Conservation (phyloP, 2,113 vertebrate species). For the Nothobranchius kuhntae region DNA sequence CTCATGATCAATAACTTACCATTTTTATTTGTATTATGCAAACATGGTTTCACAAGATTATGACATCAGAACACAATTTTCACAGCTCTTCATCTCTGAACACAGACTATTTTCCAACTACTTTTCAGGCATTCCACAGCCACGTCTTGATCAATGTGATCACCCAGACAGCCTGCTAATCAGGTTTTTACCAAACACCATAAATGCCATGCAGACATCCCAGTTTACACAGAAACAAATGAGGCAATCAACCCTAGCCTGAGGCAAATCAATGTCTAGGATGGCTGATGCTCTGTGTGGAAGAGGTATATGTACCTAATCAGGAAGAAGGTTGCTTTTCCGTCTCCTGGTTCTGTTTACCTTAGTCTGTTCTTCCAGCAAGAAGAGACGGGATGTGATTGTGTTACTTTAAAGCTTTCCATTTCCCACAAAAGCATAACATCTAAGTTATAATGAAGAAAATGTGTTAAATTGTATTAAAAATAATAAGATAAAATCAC, state of each 20-base stretch:
- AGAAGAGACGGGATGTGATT: not conserved
- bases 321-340: slow-evolving; percentile 21
- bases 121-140: slow-evolving; percentile 19
- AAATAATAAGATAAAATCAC: too few species aligned
- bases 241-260: slow-evolving; percentile 46
- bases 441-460: not conserved
- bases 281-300: slow-evolving; percentile 18
- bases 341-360: slow-evolving; percentile 20
- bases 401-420: not conserved
- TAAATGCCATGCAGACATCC: slow-evolving; percentile 64
- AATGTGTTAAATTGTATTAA: not conserved
- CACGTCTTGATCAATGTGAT: slow-evolving; percentile 23
- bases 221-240: slow-evolving; percentile 74
- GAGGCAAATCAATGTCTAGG: slow-evolving; percentile 43
- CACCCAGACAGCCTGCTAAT: slow-evolving; percentile 51
- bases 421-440: slow-evolving; percentile 3
- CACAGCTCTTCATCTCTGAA: not conserved
- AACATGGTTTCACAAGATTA: too few species aligned
- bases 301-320: slow-evolving; percentile 34
- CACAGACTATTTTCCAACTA: not conserved
- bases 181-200: slow-evolving; percentile 57
- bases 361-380: not conserved
- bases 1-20: not conserved
- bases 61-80: too few species aligned
- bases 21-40: too few species aligned